Conservation (phyloP, 2,797 vertebrate species). For the Sandelia bainsii region DNA sequence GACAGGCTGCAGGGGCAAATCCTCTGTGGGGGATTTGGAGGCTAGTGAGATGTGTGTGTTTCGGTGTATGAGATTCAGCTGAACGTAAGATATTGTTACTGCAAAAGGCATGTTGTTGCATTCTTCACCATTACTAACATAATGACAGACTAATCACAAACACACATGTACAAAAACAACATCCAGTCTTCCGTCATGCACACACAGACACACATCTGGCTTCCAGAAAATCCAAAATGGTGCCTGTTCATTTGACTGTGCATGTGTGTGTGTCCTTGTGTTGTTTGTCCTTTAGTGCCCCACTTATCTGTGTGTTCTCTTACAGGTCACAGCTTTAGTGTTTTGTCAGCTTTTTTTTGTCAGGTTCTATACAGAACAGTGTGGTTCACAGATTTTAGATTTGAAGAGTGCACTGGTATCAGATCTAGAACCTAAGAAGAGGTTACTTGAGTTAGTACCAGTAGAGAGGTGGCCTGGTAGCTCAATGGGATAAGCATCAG, state of each 20-base stretch:
- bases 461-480: too few species aligned
- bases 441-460: background rate
- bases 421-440: background rate
- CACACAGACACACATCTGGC: conserved; percentile 66
- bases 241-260: conserved; percentile 20
- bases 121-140: conserved; percentile 57
- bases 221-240: conserved; percentile 53
- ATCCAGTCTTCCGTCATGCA: conserved; percentile 4
- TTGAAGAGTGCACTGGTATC: background rate
- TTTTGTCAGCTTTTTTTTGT: background rate
- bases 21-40: conserved; percentile 43
- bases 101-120: conserved; percentile 57
- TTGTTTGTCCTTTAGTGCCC: conserved; percentile 24
- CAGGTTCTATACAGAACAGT: background rate
- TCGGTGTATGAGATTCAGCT: conserved; percentile 12
- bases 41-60: conserved; percentile 14
- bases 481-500: too few species aligned
- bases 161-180: conserved; percentile 45
- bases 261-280: conserved; percentile 12
- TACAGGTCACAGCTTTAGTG: background rate
- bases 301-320: background rate
- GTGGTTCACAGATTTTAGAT: background rate
- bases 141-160: conserved; percentile 69
- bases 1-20: conserved; percentile 41
- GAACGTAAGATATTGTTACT: conserved; percentile 54